Evolutionary conservation across 2,797 vertebrate species (phyloP), one percentile per base, ranked within the genome.

Genomic region (Phataginus tricuspis): DNA sequence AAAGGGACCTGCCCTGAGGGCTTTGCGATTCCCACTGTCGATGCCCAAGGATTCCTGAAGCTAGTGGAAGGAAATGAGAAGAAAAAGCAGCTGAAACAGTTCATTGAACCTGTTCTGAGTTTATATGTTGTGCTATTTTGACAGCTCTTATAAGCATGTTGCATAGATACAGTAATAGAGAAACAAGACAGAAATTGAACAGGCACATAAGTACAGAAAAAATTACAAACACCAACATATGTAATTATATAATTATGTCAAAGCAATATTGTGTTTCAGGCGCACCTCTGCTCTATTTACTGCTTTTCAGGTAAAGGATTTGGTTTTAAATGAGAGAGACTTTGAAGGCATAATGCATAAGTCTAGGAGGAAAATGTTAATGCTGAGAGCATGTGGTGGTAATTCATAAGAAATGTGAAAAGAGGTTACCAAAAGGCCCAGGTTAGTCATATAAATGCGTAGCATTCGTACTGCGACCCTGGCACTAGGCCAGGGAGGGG

Each of bases 21-120:
- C 64, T 97, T 96, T 90, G 79, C 96, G 97, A 97, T 97, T 97
- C 97, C 96, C 96, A 94, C 86, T 68, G 91, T 85, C 8, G 27
- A 95, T 97, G 88, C 96, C 88, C 88, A 85, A 93, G 90, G 94
- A 92, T 94, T 95, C 90, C 90, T 96, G 97, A 95, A 97, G 96
- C 31, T 12, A 78, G 91, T 51, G 72, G 97, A 91, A 97, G 97
- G 96, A 97, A 97, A 96, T 96, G 93, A 96, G 97, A 97, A 95
- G 96, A 93, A 97, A 95, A 93, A 96, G 83, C 89, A 92, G 93
- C 91, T 94, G 96, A 95, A 95, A 96, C 91, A 97, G 94, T 96
- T 97, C 96, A 91, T 88, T 95, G 97, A 96, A 92, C 69, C 89
- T 88, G 93, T 84, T 95, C 93, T 79, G 96, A 96, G 92, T 97